A percentile compares a stretch with the other conserved stretches of the same genome.
These are phyloP conservation scores for Heteromurus nitidus DNA, from an alignment of 2,888 invertebrate species.

Conservation along the genomic window DNA sequence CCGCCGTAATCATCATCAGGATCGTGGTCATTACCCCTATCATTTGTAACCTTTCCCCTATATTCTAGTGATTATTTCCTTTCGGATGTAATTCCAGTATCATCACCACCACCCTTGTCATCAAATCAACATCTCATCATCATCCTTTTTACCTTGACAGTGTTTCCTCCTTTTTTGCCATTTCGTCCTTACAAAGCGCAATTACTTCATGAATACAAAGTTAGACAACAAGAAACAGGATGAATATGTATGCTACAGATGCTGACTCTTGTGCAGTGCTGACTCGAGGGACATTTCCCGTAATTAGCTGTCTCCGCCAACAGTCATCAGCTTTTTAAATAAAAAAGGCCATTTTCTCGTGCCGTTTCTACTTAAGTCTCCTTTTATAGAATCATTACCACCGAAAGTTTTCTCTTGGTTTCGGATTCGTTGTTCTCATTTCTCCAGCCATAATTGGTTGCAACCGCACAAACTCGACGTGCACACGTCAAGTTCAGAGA, in stretches of 20 bases:
- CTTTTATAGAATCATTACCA: not conserved
- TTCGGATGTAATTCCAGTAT: conserved; percentile 43
- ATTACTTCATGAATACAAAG: no score
- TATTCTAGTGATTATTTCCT: conserved; percentile 23
- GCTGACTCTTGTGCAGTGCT: no score
- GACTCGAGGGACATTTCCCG: no score
- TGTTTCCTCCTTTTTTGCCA: not conserved
- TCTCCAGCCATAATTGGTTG: conserved; percentile 39
- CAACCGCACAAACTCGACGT: conserved; percentile 2
- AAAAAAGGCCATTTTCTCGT: no score
- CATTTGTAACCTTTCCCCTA: not conserved
- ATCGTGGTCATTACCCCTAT: conserved; percentile 25
- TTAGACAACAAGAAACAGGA: no score
- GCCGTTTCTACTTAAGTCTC: no score
- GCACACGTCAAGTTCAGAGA: conserved; percentile 15
- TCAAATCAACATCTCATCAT: not conserved
- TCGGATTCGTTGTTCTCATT: conserved; percentile 3
- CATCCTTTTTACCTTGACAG: not conserved
- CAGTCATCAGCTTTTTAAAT: no score
- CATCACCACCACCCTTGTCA: conserved; percentile 27
- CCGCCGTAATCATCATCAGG: not conserved
- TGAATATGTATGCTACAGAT: no score
- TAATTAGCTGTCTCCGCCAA: no score
- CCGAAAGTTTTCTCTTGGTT: not conserved
- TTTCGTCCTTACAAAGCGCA: no score